Base-by-base conservation (phyloP, 1,140 invertebrate species). In the Phocides pigmalion region DNA sequence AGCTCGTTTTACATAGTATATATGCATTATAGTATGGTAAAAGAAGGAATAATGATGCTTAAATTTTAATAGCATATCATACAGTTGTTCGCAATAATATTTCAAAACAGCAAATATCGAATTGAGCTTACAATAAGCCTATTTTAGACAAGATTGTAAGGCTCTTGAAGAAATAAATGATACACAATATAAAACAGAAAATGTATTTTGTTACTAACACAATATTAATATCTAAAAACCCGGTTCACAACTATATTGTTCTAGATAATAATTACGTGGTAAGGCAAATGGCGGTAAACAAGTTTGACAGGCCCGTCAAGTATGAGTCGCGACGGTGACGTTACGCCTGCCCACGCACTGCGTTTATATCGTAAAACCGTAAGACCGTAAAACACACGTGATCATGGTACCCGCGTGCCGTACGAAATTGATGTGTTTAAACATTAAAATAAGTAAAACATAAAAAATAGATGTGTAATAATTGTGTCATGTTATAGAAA, bases 251-350 rank as follows among this genome's bases (percentile, higher is more conserved):
- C 32, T n/a, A 35, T 35, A 8, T 35, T 12, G 32, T 12, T n/a
- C 32, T n/a, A 12, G 9, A 35, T 35, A 35, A 35, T 35, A 35
- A 35, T 35, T 35, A 35, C 32, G 32, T 35, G 50, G 9, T 42
- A 54, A 28, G 25, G 28, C 46, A 73, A 69, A 73, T 66, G 35
- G 62, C 68, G 58, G 79, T 83, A 86, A 86, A 86, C 83, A 86
- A 79, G 76, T 74, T 72, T 77, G 75, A 80, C 76, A 81, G 73
- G 62, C 58, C 63, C 70, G 78, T 63, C 74, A 73, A 72, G 66
- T 72, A 76, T 73, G 66, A 62, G 11, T 12, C 32, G 32, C 32
- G 32, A 35, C 32, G 32, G 32, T n/a, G 32, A 35, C 32, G 32
- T 8, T 8, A 28, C 32, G 32, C 11, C 32, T 35, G 32, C 32